phyloP scores from a whole-genome alignment of 1,140 invertebrate species.

The Dinoponera quadriceps region DNA sequence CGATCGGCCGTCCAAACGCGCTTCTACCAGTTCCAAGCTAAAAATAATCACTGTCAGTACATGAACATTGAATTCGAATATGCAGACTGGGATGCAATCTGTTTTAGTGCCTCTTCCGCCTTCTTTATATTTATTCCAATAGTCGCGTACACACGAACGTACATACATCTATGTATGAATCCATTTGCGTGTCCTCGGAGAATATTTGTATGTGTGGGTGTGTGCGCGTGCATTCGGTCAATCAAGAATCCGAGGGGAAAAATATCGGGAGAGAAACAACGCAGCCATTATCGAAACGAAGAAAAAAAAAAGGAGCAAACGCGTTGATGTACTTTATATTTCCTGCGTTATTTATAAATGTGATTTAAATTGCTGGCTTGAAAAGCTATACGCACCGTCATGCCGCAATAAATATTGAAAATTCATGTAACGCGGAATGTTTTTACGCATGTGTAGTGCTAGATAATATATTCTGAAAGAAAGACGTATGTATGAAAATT shows the following conservation, averaged over 20 bases:
- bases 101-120: slow-evolving; percentile 41
- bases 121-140: slow-evolving; percentile 46
- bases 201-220: background rate
- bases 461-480: background rate
- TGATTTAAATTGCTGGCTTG: slow-evolving; percentile 4
- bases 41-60: slow-evolving; percentile 24
- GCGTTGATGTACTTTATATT: slow-evolving; percentile 21
- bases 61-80: slow-evolving; percentile 44
- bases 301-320: background rate
- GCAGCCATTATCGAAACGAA: background rate
- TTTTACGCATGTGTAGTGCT: background rate
- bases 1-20: background rate
- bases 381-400: background rate
- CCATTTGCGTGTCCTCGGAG: slow-evolving; percentile 18
- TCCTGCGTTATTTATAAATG: background rate
- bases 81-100: slow-evolving; percentile 50
- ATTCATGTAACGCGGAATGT: background rate
- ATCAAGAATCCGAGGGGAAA: slow-evolving; percentile 8
- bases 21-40: background rate
- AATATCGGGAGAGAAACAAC: background rate
- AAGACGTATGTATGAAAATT: background rate
- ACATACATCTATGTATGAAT: background rate
- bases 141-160: background rate
- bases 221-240: slow-evolving; percentile 2
- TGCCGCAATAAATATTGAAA: background rate